phyloP scores from a whole-genome alignment of 1,140 invertebrate genomes.

The Adelges cooleyi region DNA sequence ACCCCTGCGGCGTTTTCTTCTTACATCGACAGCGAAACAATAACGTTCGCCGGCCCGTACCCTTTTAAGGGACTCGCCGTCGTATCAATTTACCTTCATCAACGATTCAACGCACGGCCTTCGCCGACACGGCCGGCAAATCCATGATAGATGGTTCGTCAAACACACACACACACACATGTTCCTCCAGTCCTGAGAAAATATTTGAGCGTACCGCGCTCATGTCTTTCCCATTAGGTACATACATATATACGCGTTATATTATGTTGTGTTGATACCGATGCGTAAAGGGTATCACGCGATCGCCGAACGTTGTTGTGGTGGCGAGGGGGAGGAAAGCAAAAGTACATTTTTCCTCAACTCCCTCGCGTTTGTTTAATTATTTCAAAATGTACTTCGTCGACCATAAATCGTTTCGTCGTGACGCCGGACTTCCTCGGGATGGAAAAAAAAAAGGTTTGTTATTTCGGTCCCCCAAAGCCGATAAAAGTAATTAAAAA shows the following conservation, averaged over 20 bases:
- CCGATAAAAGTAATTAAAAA: slow-evolving; percentile 29
- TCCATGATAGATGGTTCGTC: slow-evolving; percentile 17
- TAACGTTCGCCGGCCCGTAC: not conserved
- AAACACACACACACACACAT: not conserved
- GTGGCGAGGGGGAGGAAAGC: not conserved
- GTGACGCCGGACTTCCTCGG: slow-evolving; percentile 27
- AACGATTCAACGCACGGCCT: slow-evolving; percentile 3
- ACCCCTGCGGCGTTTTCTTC: not conserved
- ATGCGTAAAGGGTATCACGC: too few species aligned
- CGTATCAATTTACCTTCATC: slow-evolving; percentile 17
- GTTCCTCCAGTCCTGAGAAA: too few species aligned
- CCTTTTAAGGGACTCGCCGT: not conserved
- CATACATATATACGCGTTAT: not conserved
- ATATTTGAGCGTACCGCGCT: too few species aligned
- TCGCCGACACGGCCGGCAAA: slow-evolving; percentile 6
- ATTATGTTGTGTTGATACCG: not conserved
- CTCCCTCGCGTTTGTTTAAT: slow-evolving; percentile 24
- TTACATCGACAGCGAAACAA: too few species aligned
- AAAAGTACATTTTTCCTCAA: not conserved
- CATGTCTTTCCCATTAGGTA: too few species aligned
- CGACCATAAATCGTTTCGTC: slow-evolving; percentile 24
- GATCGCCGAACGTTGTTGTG: too few species aligned
- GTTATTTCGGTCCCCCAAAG: slow-evolving; percentile 20
- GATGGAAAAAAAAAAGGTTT: slow-evolving; percentile 17
- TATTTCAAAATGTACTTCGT: slow-evolving; percentile 24